Conservation (phyloP, 2,888 invertebrate species). For the Drosophila testacea region DNA sequence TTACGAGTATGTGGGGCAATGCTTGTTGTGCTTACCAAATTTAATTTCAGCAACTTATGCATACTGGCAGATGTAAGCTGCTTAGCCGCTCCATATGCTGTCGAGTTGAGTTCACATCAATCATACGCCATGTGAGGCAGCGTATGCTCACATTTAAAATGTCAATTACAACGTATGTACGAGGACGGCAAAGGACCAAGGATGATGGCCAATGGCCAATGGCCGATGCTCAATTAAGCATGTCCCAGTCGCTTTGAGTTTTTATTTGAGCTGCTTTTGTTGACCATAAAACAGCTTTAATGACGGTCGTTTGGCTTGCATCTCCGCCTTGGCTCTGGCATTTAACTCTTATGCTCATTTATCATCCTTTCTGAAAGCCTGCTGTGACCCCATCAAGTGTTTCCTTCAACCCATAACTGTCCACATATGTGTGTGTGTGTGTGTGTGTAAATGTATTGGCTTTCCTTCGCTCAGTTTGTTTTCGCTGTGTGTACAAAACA, state of each 20-base stretch:
- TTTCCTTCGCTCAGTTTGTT: slow-evolving; percentile 18
- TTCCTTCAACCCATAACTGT: slow-evolving; percentile 31
- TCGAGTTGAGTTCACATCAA: slow-evolving; percentile 52
- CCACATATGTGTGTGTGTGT: slow-evolving; percentile 18
- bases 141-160: slow-evolving; percentile 42
- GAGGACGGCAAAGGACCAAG: slow-evolving; percentile 16
- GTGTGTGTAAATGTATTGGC: slow-evolving; percentile 35
- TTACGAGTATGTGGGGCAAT: slow-evolving; percentile 1
- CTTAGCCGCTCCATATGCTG: slow-evolving; percentile 60
- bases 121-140: slow-evolving; percentile 62
- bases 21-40: slow-evolving; percentile 60
- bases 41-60: slow-evolving; percentile 77
- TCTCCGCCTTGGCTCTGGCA: slow-evolving; percentile 39
- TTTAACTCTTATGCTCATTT: slow-evolving; percentile 77
- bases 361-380: slow-evolving; percentile 72
- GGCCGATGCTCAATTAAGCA: slow-evolving; percentile 59
- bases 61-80: slow-evolving; percentile 62
- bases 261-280: slow-evolving; percentile 53
- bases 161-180: slow-evolving; percentile 32
- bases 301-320: slow-evolving; percentile 66
- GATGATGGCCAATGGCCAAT: background rate
- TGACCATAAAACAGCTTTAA: slow-evolving; percentile 75
- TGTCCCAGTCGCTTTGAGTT: slow-evolving; percentile 28
- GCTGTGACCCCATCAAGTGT: slow-evolving; percentile 51
- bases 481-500: slow-evolving; percentile 41